phyloP scores from a whole-genome alignment of 2,797 vertebrate species.

The Myotis myotis region DNA sequence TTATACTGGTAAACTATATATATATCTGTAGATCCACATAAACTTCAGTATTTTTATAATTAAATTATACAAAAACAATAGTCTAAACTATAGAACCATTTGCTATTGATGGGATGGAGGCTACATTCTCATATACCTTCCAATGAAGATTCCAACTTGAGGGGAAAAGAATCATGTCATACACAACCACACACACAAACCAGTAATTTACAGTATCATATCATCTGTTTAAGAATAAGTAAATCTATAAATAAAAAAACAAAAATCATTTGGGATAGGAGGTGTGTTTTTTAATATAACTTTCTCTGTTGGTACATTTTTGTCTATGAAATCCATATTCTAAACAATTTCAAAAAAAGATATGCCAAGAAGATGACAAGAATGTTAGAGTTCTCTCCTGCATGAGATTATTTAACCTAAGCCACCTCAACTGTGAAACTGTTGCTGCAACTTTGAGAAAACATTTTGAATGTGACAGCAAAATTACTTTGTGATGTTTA shows the following conservation, averaged over 20 bases:
- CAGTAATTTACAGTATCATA: neutral
- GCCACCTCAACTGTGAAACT: slow-evolving; percentile 78
- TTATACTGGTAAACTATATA: neutral
- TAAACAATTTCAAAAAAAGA: slow-evolving; percentile 55
- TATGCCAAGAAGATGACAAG: slow-evolving; percentile 43
- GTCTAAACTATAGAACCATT: neutral
- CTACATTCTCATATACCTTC: neutral
- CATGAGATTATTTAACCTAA: slow-evolving; percentile 79
- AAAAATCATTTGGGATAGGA: neutral
- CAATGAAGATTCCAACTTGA: neutral
- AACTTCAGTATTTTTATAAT: neutral
- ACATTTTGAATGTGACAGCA: slow-evolving; percentile 84
- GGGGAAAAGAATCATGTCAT: neutral
- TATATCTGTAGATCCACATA: neutral
- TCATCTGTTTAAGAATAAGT: neutral
- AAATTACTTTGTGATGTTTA: slow-evolving; percentile 84
- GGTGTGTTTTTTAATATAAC: neutral
- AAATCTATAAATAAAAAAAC: neutral
- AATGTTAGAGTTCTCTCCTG: slow-evolving; percentile 51
- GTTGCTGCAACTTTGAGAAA: slow-evolving; percentile 79
- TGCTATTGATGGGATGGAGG: neutral
- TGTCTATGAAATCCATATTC: slow-evolving; percentile 18
- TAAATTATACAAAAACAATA: neutral
- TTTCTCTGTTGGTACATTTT: slow-evolving; percentile 59
- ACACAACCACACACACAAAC: neutral